A percentile compares a stretch with the other conserved stretches of the same genome.
phyloP scores from a whole-genome alignment of 2,797 vertebrate genomes.

The Malurus leucopterus region DNA sequence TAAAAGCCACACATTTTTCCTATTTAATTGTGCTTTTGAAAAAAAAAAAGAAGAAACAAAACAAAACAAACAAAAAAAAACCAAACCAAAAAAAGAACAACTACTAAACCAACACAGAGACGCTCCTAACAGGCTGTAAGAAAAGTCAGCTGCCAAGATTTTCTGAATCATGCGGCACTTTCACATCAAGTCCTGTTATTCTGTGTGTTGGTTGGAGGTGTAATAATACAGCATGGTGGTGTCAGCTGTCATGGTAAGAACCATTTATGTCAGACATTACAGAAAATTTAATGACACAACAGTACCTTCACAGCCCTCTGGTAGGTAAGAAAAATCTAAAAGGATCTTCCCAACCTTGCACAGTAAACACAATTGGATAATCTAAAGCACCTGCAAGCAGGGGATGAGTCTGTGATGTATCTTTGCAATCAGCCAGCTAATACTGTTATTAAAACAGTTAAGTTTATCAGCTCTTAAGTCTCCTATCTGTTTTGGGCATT shows the following conservation, averaged over 20 bases:
- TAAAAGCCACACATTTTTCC: constrained; percentile 12
- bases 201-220: constrained; percentile 19
- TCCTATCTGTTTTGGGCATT: neutral
- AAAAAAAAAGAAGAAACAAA: neutral
- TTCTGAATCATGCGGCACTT: neutral
- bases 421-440: constrained; percentile 31
- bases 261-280: constrained; percentile 26
- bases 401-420: neutral
- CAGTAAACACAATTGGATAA: constrained; percentile 50
- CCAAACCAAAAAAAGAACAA: neutral
- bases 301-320: constrained; percentile 56
- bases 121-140: neutral
- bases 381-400: constrained; percentile 43
- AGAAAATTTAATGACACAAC: constrained; percentile 7
- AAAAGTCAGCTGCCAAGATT: constrained; percentile 19
- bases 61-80: neutral
- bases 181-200: neutral
- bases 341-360: constrained; percentile 58
- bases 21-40: constrained; percentile 15
- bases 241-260: neutral
- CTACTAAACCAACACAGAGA: constrained; percentile 28
- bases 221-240: neutral
- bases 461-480: constrained; percentile 29
- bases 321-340: constrained; percentile 31
- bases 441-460: constrained; percentile 48